Evolutionary conservation across 2,888 invertebrate species (phyloP).

Genomic region (Andrena chrysosceles): DNA sequence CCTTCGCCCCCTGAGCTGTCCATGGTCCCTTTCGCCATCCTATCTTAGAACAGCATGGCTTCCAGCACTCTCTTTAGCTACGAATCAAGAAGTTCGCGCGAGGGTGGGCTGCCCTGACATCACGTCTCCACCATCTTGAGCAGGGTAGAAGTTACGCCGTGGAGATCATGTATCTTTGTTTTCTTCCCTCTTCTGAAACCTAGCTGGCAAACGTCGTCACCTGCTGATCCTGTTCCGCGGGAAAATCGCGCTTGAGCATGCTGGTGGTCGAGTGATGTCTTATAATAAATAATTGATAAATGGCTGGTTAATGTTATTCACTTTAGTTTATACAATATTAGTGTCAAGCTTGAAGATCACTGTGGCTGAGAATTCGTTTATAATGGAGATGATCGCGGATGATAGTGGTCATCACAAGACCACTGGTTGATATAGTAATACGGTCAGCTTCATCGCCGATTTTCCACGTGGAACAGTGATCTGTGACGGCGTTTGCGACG

Average conservation of each 20-base stretch:
- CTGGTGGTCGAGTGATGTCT: background rate
- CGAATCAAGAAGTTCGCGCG: slow-evolving; percentile 82
- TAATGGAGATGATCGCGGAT: background rate
- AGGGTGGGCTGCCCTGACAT: slow-evolving; percentile 83
- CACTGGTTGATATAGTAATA: background rate
- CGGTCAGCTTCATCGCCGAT: background rate
- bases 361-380: background rate
- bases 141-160: slow-evolving; percentile 60
- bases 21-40: slow-evolving; percentile 62
- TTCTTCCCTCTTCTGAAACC: background rate
- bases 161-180: slow-evolving; percentile 35
- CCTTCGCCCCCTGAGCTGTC: slow-evolving; percentile 58
- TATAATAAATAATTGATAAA: background rate
- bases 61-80: slow-evolving; percentile 78
- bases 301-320: background rate
- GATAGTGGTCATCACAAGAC: background rate
- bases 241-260: background rate
- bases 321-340: no score
- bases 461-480: background rate
- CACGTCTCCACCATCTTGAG: slow-evolving; percentile 69
- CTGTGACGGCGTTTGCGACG: slow-evolving; percentile 28
- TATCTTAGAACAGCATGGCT: slow-evolving; percentile 80
- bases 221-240: background rate
- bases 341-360: no score
- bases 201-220: background rate